Conservation (phyloP, 2,113 vertebrate species). For the Toxotes jaculatrix region DNA sequence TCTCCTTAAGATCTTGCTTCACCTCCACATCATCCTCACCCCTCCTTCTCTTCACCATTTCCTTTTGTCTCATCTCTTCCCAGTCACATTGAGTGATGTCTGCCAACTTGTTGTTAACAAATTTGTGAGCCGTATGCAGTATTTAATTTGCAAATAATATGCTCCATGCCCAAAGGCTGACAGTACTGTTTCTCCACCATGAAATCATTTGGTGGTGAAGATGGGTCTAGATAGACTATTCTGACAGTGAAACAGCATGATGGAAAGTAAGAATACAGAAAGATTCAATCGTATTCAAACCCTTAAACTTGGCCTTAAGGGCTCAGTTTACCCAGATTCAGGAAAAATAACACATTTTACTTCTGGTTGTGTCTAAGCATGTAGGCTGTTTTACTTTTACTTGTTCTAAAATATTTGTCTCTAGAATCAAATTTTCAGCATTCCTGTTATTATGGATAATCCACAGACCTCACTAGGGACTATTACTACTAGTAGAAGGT, state of each 20-base stretch:
- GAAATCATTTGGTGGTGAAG: conserved; percentile 2
- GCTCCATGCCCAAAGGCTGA: conserved; percentile 22
- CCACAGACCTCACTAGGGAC: too few relatives aligned
- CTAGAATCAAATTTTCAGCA: too few relatives aligned
- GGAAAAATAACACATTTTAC: not conserved
- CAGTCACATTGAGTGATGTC: conserved; percentile 44
- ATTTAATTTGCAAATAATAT: conserved; percentile 57
- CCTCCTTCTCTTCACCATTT: conserved; percentile 36
- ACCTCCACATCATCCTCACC: conserved; percentile 29
- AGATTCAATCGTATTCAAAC: not conserved
- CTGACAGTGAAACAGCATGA: not conserved
- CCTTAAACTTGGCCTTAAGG: not conserved
- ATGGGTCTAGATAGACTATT: not conserved
- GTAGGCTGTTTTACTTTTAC: too few relatives aligned
- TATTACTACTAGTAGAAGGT: too few relatives aligned
- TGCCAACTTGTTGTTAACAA: conserved; percentile 50
- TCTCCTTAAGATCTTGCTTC: conserved; percentile 52
- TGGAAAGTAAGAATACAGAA: not conserved
- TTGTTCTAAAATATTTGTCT: too few relatives aligned
- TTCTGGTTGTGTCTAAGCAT: not conserved
- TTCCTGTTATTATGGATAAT: too few relatives aligned
- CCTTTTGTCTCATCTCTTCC: conserved; percentile 47
- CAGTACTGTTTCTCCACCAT: conserved; percentile 19
- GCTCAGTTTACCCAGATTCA: not conserved
- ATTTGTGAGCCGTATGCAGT: conserved; percentile 36